phyloP scores from a whole-genome alignment of 2,113 vertebrate genomes.

The Tyto alba region DNA sequence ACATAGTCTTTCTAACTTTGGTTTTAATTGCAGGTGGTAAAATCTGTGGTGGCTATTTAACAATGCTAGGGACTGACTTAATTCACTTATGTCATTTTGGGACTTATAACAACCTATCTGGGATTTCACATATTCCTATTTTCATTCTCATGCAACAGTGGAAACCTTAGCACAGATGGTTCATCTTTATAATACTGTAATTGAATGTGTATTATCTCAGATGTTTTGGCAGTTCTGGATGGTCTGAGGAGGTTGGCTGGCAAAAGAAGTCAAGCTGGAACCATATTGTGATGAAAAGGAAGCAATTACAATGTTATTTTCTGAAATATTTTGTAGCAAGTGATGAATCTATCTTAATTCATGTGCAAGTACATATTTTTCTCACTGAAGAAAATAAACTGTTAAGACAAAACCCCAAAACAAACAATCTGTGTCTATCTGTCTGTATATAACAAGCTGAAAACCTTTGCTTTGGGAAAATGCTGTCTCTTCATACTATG shows the following conservation, averaged over 20 bases:
- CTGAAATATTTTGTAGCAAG: background rate
- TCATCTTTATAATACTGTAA: constrained; percentile 13
- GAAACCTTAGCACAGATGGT: constrained; percentile 36
- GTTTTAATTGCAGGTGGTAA: background rate
- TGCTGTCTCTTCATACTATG: background rate
- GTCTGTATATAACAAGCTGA: background rate
- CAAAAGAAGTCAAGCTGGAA: background rate
- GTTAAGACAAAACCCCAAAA: background rate
- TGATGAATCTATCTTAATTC: background rate
- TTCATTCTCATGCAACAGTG: background rate
- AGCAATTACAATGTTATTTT: constrained; percentile 9
- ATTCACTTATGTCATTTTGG: background rate
- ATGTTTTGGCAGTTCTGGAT: constrained; percentile 10
- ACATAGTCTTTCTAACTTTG: background rate
- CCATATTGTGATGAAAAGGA: constrained; percentile 37
- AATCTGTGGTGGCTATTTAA: background rate
- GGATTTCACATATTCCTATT: background rate
- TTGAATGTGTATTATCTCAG: constrained; percentile 10
- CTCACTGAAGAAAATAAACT: background rate
- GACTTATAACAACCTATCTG: background rate
- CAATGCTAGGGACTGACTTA: background rate
- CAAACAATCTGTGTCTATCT: background rate
- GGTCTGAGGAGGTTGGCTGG: constrained; percentile 1
- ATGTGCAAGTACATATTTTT: background rate
- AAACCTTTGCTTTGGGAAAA: background rate